Evolutionary conservation across 1,140 invertebrate genomes (phyloP).

Genomic region (Cryptotermes secundus): DNA sequence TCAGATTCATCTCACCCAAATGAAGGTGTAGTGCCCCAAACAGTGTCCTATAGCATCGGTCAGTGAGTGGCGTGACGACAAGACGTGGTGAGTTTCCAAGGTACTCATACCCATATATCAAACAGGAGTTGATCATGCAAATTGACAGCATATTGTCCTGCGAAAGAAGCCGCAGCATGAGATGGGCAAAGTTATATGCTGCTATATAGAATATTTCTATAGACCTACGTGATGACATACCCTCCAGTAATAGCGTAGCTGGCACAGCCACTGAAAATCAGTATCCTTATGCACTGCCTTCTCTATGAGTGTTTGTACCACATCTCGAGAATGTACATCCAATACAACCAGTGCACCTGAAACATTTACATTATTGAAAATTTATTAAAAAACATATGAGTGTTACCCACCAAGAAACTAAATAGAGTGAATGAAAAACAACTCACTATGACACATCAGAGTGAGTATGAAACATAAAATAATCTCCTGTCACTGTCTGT

Average conservation of each 20-base stretch:
- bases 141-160: constrained; percentile 20
- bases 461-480: too few relatives aligned
- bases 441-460: too few relatives aligned
- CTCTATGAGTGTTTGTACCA: constrained; percentile 69
- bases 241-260: constrained; percentile 93
- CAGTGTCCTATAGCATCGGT: constrained; percentile 76
- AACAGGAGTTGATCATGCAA: constrained; percentile 55
- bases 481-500: too few relatives aligned
- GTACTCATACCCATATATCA: constrained; percentile 79
- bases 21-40: constrained; percentile 45
- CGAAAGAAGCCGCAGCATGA: not conserved
- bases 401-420: too few relatives aligned
- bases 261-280: constrained; percentile 91
- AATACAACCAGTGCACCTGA: constrained; percentile 83
- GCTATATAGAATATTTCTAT: not conserved
- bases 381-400: too few relatives aligned
- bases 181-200: not conserved
- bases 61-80: constrained; percentile 83
- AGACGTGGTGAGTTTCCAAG: constrained; percentile 78
- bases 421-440: too few relatives aligned
- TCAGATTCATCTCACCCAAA: constrained; percentile 51
- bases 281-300: constrained; percentile 67
- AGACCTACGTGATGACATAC: constrained; percentile 53
- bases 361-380: constrained; percentile 34
- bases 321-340: constrained; percentile 90